A percentile compares a stretch with the other conserved stretches of the same genome.
These are phyloP conservation scores for Sipha maydis DNA, from an alignment of 2,888 invertebrate genomes.

Conservation along the genomic window DNA sequence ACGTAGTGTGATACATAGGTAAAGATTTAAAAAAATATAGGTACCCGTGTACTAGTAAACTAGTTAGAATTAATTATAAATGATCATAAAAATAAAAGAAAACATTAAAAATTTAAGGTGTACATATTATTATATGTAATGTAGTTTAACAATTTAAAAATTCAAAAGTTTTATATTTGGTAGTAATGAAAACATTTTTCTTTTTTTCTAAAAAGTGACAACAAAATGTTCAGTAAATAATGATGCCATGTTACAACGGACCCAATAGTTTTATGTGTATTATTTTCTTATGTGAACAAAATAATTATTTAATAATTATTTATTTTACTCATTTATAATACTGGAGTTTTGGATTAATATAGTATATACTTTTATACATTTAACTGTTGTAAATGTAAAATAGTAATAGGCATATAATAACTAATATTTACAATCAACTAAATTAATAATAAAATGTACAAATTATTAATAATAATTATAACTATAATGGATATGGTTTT, in stretches of 20 bases:
- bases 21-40: slow-evolving; percentile 28
- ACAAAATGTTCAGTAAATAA: not conserved
- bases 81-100: not conserved
- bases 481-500: slow-evolving; percentile 26
- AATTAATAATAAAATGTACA: not conserved
- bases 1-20: not conserved
- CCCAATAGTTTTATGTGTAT: not conserved
- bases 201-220: not conserved
- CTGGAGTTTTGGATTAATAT: no score
- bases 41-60: not conserved
- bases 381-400: no score
- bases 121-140: not conserved
- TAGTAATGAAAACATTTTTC: not conserved
- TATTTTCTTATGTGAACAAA: no score
- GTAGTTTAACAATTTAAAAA: not conserved
- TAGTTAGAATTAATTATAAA: slow-evolving; percentile 8
- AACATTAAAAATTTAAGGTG: not conserved
- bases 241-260: not conserved
- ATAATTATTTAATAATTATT: no score
- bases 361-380: no score
- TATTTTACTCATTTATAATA: no score
- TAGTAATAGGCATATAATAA: no score
- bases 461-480: not conserved
- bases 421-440: not conserved
- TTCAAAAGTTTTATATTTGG: no score